phyloP scores from a whole-genome alignment of 2,888 invertebrate genomes.

The Seira ritae region DNA sequence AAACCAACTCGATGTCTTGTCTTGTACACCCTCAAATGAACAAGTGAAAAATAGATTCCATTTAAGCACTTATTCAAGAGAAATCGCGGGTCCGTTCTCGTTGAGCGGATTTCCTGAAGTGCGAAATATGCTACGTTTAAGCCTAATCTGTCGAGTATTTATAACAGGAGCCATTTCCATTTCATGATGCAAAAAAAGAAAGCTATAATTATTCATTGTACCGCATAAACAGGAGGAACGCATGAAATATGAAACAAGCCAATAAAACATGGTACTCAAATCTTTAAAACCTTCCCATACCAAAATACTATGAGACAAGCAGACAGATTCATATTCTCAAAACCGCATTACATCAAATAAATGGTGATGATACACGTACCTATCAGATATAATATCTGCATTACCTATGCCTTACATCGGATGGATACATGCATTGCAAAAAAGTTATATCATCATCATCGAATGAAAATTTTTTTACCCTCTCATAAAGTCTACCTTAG shows the following conservation, averaged over 20 bases:
- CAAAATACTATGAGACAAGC: background rate
- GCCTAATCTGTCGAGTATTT: constrained; percentile 21
- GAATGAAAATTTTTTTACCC: background rate
- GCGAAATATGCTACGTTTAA: constrained; percentile 26
- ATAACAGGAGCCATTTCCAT: constrained; percentile 31
- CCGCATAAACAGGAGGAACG: background rate
- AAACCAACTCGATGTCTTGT: too few species aligned
- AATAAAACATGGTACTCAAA: constrained; percentile 4
- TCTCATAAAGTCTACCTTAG: too few species aligned
- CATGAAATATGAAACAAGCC: constrained; percentile 5
- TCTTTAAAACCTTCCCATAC: constrained; percentile 14
- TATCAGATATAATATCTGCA: background rate
- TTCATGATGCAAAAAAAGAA: constrained; percentile 14
- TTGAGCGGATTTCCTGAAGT: constrained; percentile 29
- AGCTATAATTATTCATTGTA: constrained; percentile 18
- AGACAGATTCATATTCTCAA: constrained; percentile 12
- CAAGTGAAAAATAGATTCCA: too few species aligned
- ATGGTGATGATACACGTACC: constrained; percentile 2
- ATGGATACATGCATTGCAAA: background rate
- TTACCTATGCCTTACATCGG: background rate
- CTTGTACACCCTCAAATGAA: too few species aligned
- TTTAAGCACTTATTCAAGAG: too few species aligned
- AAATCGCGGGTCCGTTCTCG: background rate
- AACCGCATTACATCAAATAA: background rate
- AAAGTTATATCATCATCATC: background rate